phyloP scores from a whole-genome alignment of 2,113 vertebrate genomes.

The Neotoma lepida region DNA sequence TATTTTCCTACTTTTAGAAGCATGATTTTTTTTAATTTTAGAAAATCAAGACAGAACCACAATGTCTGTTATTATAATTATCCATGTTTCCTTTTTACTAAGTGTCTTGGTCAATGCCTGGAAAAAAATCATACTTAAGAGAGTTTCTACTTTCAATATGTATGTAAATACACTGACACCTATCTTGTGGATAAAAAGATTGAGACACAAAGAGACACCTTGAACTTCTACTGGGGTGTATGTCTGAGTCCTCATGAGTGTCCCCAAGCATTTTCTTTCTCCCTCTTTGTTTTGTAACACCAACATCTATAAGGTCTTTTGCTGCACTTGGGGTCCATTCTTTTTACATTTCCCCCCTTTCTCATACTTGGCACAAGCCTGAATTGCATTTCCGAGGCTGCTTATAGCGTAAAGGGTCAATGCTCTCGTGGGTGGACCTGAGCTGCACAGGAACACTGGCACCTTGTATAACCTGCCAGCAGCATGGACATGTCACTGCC shows the following conservation, averaged over 20 bases:
- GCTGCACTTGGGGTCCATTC: not conserved
- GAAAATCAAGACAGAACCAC: constrained; percentile 9
- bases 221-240: not conserved
- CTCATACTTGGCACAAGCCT: not conserved
- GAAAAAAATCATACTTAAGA: not conserved
- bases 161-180: not conserved
- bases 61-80: constrained; percentile 50
- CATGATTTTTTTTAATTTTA: not conserved
- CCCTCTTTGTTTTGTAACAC: not conserved
- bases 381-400: not conserved
- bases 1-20: constrained; percentile 58
- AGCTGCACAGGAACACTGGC: not conserved
- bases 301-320: not conserved
- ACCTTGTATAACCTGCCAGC: not conserved
- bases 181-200: not conserved
- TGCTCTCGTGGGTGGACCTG: not conserved
- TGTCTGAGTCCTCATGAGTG: not conserved
- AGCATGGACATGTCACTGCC: not conserved
- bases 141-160: not conserved
- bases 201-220: not conserved
- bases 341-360: not conserved
- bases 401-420: not conserved
- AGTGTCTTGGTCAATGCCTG: not conserved
- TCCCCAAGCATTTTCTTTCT: not conserved
- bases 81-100: not conserved